Evolutionary conservation across 2,797 vertebrate genomes (phyloP).

Genomic region (Pangasius larnaudii): DNA sequence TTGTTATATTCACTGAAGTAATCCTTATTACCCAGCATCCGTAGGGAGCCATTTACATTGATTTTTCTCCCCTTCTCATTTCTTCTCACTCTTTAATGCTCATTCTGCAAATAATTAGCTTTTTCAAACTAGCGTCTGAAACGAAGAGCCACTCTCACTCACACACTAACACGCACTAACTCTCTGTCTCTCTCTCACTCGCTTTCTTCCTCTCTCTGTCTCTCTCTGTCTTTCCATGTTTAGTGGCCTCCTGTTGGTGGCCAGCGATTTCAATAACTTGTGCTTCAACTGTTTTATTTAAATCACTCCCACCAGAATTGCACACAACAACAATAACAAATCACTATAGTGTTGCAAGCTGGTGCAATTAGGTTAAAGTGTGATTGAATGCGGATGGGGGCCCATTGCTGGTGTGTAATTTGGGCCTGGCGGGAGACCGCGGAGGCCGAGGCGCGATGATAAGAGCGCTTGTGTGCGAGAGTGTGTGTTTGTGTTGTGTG

Average conservation of each 20-base stretch:
- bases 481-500: constrained; percentile 59
- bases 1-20: constrained; percentile 57
- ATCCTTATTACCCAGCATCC: constrained; percentile 48
- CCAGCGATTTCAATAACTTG: constrained; percentile 43
- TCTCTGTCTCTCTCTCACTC: not conserved
- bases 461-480: constrained; percentile 47
- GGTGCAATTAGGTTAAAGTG: constrained; percentile 62
- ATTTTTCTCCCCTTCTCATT: constrained; percentile 42
- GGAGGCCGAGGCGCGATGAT: constrained; percentile 53
- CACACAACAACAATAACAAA: constrained; percentile 57
- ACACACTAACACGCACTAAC: not conserved
- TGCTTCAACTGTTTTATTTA: constrained; percentile 51
- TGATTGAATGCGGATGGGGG: constrained; percentile 57
- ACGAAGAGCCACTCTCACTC: constrained; percentile 18
- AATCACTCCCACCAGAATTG: constrained; percentile 53
- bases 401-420: constrained; percentile 52
- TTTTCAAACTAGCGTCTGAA: constrained; percentile 26
- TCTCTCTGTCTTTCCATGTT: constrained; percentile 28
- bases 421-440: constrained; percentile 53
- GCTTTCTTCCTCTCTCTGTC: not conserved
- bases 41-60: constrained; percentile 55
- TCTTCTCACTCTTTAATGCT: constrained; percentile 54
- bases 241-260: constrained; percentile 37
- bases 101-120: constrained; percentile 55
- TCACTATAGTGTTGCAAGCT: constrained; percentile 45